Base-by-base conservation (phyloP, 2,888 invertebrate species). In the Formica aserva region DNA sequence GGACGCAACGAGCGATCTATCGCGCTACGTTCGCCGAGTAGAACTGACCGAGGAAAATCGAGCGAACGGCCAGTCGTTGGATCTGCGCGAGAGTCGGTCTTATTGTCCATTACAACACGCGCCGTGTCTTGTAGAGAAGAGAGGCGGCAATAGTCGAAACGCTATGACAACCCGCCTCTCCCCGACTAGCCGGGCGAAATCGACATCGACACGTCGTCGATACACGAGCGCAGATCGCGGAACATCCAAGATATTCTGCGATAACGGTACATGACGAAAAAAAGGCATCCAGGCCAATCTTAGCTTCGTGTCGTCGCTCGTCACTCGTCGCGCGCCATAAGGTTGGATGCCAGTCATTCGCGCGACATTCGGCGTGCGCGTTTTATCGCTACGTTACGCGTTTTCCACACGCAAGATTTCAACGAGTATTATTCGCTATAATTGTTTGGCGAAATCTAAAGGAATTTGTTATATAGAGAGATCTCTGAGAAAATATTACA, bases 231-330 rank as follows among this genome's bases (percentile, higher is more conserved):
- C 72, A 85, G 86, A 85, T 89, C 84, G 77, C 85, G 84, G 90
- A 88, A 86, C 88, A 75, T 84, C 48, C 48, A 89, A 92, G 90
- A 89, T 92, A 91, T 91, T 90, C 90, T 85, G 90, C 83, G 77
- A 86, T 93, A 93, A 93, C 93, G 93, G 93, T 91, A 93, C 87
- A 90, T 78, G 69, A 91, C 92, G 91, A 93, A 93, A 93, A 77
- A 93, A 93, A 92, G 93, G 91, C 93, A 93, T 92, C 85, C 92
- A 93, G 93, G 93, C 92, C 93, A 91, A 35, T 83, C 77, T 82
- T 72, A 26, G 41, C 52, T 66, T 71, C 77, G 74, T 66, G 87
- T 52, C 82, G 55, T 35, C 55, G 38, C 22, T 26, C 55, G 72
- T 57, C 38, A 8, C 3, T 11, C 38, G 71, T 38, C 38, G 38